Conservation (phyloP, 2,113 vertebrate species). For the Alligator sinensis region DNA sequence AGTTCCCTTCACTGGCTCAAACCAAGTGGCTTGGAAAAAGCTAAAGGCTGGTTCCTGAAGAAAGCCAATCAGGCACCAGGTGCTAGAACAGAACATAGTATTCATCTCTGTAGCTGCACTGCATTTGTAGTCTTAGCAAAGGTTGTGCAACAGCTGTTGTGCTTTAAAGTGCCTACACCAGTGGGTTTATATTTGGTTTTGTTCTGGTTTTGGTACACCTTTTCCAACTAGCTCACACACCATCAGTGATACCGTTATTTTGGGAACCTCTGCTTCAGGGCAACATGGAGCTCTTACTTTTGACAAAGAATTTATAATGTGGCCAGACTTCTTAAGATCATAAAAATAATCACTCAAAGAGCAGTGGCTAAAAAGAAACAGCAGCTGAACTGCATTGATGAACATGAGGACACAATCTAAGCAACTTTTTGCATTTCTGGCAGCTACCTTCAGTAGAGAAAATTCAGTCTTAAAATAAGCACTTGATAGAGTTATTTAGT, state of each 20-base stretch:
- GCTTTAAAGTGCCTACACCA: too few species aligned
- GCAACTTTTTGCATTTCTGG: not conserved
- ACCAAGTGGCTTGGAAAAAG: too few species aligned
- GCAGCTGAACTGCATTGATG: not conserved
- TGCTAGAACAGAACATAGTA: too few species aligned
- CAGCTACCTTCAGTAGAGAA: not conserved
- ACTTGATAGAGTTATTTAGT: not conserved
- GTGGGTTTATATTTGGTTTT: not conserved
- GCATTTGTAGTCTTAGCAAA: too few species aligned
- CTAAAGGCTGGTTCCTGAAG: too few species aligned
- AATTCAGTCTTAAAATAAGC: not conserved
- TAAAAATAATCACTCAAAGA: not conserved
- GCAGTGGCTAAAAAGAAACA: not conserved
- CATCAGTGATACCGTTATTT: not conserved
- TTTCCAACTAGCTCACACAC: not conserved
- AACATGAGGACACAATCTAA: not conserved
- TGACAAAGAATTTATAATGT: conserved; percentile 5
- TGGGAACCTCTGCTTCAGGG: not conserved
- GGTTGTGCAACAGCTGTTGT: too few species aligned
- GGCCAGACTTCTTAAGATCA: not conserved
- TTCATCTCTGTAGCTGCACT: too few species aligned
- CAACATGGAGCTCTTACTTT: accelerated
- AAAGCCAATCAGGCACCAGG: too few species aligned
- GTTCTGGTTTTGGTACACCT: not conserved
- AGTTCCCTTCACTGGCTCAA: too few species aligned